Percentiles rank a stretch among this genome's conserved stretches.
Evolutionary conservation across 2,797 vertebrate genomes (phyloP).

Genomic region (Spea hammondii): DNA sequence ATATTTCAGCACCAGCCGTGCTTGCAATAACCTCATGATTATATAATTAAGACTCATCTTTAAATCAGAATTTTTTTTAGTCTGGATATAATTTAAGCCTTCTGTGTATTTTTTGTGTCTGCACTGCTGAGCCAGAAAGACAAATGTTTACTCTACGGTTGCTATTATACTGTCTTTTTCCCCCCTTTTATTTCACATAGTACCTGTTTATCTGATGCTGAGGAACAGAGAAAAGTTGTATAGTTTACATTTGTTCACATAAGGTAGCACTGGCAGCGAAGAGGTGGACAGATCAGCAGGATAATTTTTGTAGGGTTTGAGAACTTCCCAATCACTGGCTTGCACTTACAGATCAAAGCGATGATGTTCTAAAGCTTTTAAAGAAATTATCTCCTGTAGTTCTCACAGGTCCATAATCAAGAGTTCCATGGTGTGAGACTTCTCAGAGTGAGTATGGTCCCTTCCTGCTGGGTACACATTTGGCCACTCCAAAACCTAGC

Average conservation of each 20-base stretch:
- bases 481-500: not conserved
- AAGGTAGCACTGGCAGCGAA: not conserved
- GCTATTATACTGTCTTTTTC: not conserved
- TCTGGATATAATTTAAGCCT: slow-evolving; percentile 19
- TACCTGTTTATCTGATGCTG: not conserved
- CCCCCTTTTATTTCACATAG: not conserved
- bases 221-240: too few relatives aligned
- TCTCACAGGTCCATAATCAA: slow-evolving; percentile 31
- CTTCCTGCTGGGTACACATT: not conserved
- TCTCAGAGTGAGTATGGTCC: not conserved
- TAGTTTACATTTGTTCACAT: not conserved
- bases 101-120: not conserved
- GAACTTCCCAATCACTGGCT: slow-evolving; percentile 8
- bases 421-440: not conserved
- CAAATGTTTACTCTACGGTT: slow-evolving; percentile 8
- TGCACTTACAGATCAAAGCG: not conserved
- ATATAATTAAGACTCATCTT: slow-evolving; percentile 46
- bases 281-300: not conserved
- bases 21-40: slow-evolving; percentile 36
- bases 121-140: not conserved
- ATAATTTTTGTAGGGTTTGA: not conserved
- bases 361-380: slow-evolving; percentile 27
- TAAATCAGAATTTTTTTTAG: slow-evolving; percentile 38
- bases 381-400: slow-evolving; percentile 14
- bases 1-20: slow-evolving; percentile 16